Percentiles rank a stretch among this genome's conserved stretches.
Evolutionary conservation across 2,113 vertebrate genomes (phyloP).

Genomic region (Pantherophis guttatus): DNA sequence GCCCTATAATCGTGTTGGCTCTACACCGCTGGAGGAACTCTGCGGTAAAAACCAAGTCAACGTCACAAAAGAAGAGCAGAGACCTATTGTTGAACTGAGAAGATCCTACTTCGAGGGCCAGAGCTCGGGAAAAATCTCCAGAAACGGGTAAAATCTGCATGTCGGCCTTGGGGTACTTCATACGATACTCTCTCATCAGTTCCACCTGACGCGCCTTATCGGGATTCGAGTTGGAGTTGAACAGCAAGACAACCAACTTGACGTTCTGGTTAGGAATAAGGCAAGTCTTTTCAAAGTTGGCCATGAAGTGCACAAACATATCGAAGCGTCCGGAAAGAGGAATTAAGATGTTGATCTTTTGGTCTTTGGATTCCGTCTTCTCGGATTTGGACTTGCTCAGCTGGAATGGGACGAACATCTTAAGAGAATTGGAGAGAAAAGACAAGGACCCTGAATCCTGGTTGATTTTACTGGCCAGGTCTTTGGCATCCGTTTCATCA

Average conservation of each 20-base stretch:
- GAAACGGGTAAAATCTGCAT: conserved; percentile 88
- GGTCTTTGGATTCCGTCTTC: conserved; percentile 82
- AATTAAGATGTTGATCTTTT: conserved; percentile 90
- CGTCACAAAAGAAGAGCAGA: conserved; percentile 95
- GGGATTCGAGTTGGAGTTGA: conserved; percentile 89
- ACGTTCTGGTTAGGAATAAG: conserved; percentile 93
- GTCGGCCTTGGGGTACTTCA: conserved; percentile 89
- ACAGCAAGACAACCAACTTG: conserved; percentile 89
- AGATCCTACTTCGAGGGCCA: conserved; percentile 91
- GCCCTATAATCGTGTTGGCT: conserved; percentile 80
- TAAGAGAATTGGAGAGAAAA: conserved; percentile 93
- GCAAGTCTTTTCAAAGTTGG: conserved; percentile 90
- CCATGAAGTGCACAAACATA: conserved; percentile 94
- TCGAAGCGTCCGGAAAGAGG: conserved; percentile 91
- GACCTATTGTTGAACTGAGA: conserved; percentile 91
- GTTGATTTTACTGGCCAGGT: conserved; percentile 85
- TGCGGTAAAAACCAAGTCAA: conserved; percentile 91
- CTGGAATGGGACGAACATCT: conserved; percentile 94
- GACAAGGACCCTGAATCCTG: conserved; percentile 89
- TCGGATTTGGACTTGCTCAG: conserved; percentile 78
- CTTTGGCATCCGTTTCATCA: conserved; percentile 82
- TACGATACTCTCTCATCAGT: conserved; percentile 87
- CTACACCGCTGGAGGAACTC: conserved; percentile 93
- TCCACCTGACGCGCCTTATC: conserved; percentile 90
- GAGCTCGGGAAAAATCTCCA: conserved; percentile 87